Evolutionary conservation across 2,113 vertebrate species (phyloP), one percentile per base, ranked within the genome.

Genomic region (Trematomus loennbergii): DNA sequence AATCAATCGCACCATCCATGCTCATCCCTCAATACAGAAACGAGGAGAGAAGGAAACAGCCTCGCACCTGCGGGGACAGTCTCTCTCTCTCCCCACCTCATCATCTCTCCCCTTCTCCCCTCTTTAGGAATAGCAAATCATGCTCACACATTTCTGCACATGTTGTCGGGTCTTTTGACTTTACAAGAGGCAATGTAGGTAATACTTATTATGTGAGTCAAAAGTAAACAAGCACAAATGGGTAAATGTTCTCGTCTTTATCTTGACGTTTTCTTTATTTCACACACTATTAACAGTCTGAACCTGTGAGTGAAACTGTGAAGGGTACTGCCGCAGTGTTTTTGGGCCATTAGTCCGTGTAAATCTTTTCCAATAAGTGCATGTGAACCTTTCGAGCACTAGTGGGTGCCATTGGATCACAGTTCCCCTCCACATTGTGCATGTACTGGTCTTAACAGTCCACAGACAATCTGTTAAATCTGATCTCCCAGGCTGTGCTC

Each of bases 391-490:
- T 79, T 57, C 63, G 3, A 50, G 22, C 93, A 91, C 90, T 80
- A 92, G 92, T 82, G 85, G 90, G 90, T 52, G 50, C 88, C 79
- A 89, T 87, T 69, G 15, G 68, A 85, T 88, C 75, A 88, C 60
- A 62, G 3, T 83, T 82, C 2, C 2, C 1, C 29, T 43, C 4
- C 9, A 18, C 20, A 66, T 22, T 11, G 29, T 67, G 17, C 36
- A 63, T 2, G 3, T 5, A 13, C 46, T 4, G 18, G 54, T 72
- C 33, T 22, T 7, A 53, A 57, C 55, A 43, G 48, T 86, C 55
- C 65, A 66, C 50, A 64, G 40, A 55, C 48, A 72, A n/a, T 75
- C 33, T 82, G 58, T 59, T 72, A 22, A 63, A 82, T 77, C 62
- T 36, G n/a, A 66, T 60, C 63, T 78, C 29, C 8, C 57, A 33